Percentiles rank a stretch among this genome's conserved stretches.
These are phyloP conservation scores for Microctenopoma stevenorrisi DNA, from an alignment of 2,797 vertebrate genomes.

Conservation along the genomic window DNA sequence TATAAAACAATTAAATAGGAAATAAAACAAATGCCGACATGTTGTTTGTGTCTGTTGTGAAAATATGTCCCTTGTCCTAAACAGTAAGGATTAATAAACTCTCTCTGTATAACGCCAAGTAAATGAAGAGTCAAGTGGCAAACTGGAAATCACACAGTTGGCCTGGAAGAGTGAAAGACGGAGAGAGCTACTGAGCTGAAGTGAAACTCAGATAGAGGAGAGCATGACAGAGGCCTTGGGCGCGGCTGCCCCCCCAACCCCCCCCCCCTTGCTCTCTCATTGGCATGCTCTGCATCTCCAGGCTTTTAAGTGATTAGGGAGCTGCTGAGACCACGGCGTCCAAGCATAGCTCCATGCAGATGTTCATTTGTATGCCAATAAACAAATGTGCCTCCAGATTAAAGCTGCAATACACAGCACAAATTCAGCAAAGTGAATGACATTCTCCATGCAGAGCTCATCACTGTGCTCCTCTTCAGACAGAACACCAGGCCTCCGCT, in stretches of 20 bases:
- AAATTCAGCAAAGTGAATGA: conserved; percentile 75
- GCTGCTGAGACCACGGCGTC: conserved; percentile 72
- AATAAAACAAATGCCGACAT: conserved; percentile 23
- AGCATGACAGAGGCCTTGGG: conserved; percentile 69
- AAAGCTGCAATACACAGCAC: conserved; percentile 78
- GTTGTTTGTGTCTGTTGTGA: conserved; percentile 27
- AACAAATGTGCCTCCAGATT: conserved; percentile 81
- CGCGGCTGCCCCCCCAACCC: conserved; percentile 54
- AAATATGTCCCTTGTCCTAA: conserved; percentile 41
- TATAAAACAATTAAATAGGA: neutral
- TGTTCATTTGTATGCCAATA: conserved; percentile 84
- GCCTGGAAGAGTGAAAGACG: conserved; percentile 54
- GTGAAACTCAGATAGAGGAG: conserved; percentile 68
- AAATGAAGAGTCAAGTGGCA: conserved; percentile 61
- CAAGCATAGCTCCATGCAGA: conserved; percentile 78
- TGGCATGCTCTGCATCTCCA: conserved; percentile 73
- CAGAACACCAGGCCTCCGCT: conserved; percentile 29
- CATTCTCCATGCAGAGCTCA: conserved; percentile 69
- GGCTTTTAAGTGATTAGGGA: conserved; percentile 80
- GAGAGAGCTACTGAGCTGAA: conserved; percentile 51
- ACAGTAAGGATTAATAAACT: conserved; percentile 48
- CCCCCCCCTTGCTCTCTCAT: conserved; percentile 57
- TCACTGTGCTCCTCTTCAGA: conserved; percentile 65
- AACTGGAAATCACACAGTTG: conserved; percentile 69
- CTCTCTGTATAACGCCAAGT: conserved; percentile 62